Conservation (phyloP, 2,888 invertebrate species). For the Hyposoter didymator region DNA sequence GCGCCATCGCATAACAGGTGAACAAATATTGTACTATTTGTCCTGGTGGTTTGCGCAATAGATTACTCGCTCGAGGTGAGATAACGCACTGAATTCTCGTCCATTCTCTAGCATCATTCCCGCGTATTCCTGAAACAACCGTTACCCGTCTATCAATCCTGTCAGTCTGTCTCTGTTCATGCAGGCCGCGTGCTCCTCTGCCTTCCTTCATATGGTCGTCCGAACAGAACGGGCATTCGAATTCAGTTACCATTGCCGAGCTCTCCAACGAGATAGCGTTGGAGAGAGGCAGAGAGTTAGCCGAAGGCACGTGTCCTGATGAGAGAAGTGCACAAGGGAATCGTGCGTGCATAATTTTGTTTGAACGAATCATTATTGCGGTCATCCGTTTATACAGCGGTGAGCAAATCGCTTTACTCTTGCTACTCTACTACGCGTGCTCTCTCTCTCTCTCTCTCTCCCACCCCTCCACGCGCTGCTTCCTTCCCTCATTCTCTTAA, state of each 20-base stretch:
- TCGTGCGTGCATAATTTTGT: slow-evolving; percentile 77
- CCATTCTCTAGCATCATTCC: slow-evolving; percentile 36
- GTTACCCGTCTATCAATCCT: slow-evolving; percentile 68
- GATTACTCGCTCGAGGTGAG: slow-evolving; percentile 51
- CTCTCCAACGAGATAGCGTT: slow-evolving; percentile 27
- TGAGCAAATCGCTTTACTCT: slow-evolving; percentile 74
- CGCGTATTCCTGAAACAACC: slow-evolving; percentile 48
- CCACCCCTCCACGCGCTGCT: neutral
- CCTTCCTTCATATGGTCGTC: slow-evolving; percentile 48
- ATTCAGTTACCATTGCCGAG: slow-evolving; percentile 59
- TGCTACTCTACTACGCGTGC: slow-evolving; percentile 31
- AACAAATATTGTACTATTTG: slow-evolving; percentile 34
- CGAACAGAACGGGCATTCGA: slow-evolving; percentile 66
- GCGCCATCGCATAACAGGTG: slow-evolving; percentile 28
- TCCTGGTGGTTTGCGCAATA: slow-evolving; percentile 35
- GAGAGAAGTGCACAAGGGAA: slow-evolving; percentile 65
- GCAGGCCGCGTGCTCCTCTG: slow-evolving; percentile 18
- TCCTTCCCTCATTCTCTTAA: slow-evolving; percentile 7
- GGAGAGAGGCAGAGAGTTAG: slow-evolving; percentile 14
- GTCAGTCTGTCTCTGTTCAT: slow-evolving; percentile 51
- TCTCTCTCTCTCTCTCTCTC: slow-evolving; percentile 5
- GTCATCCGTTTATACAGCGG: slow-evolving; percentile 75
- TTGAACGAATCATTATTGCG: slow-evolving; percentile 79
- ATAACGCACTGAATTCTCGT: slow-evolving; percentile 42
- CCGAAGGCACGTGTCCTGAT: slow-evolving; percentile 41